Evolutionary conservation across 2,797 vertebrate species (phyloP).

Genomic region (Gadopsis bispinosus): DNA sequence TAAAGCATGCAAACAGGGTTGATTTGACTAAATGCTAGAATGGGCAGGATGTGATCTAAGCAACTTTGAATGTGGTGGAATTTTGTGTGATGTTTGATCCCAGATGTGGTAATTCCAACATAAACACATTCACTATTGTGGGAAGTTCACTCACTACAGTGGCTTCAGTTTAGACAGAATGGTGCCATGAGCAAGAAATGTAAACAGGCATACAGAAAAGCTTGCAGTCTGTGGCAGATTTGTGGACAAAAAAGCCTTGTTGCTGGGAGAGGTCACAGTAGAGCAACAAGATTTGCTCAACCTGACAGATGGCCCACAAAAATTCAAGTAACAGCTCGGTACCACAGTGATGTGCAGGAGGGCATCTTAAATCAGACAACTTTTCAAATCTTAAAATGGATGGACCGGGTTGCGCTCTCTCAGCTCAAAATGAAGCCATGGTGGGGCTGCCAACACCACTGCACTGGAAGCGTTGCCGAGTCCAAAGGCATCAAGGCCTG

Average conservation of each 20-base stretch:
- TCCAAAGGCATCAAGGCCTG: slow-evolving; percentile 54
- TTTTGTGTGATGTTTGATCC: slow-evolving; percentile 51
- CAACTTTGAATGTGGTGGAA: slow-evolving; percentile 47
- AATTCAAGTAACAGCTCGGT: slow-evolving; percentile 41
- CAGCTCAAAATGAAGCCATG: slow-evolving; percentile 36
- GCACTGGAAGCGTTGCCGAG: slow-evolving; percentile 18
- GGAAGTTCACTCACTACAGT: slow-evolving; percentile 35
- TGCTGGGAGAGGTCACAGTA: slow-evolving; percentile 56
- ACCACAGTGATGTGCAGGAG: slow-evolving; percentile 51
- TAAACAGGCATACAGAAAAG: slow-evolving; percentile 28
- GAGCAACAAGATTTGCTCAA: slow-evolving; percentile 64
- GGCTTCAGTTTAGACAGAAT: slow-evolving; percentile 43
- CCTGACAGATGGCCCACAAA: slow-evolving; percentile 60
- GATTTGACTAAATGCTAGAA: slow-evolving; percentile 59
- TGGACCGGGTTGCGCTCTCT: slow-evolving; percentile 52
- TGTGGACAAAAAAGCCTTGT: slow-evolving; percentile 39
- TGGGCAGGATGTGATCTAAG: slow-evolving; percentile 58
- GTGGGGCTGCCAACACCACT: slow-evolving; percentile 40
- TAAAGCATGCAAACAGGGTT: slow-evolving; percentile 58
- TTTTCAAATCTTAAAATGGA: slow-evolving; percentile 61
- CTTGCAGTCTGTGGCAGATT: slow-evolving; percentile 36
- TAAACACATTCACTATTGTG: slow-evolving; percentile 49
- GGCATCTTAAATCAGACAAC: slow-evolving; percentile 62
- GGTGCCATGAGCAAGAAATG: slow-evolving; percentile 26
- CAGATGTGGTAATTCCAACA: slow-evolving; percentile 54